Base-by-base conservation (phyloP, 2,797 vertebrate species). In the Rhincodon typus region DNA sequence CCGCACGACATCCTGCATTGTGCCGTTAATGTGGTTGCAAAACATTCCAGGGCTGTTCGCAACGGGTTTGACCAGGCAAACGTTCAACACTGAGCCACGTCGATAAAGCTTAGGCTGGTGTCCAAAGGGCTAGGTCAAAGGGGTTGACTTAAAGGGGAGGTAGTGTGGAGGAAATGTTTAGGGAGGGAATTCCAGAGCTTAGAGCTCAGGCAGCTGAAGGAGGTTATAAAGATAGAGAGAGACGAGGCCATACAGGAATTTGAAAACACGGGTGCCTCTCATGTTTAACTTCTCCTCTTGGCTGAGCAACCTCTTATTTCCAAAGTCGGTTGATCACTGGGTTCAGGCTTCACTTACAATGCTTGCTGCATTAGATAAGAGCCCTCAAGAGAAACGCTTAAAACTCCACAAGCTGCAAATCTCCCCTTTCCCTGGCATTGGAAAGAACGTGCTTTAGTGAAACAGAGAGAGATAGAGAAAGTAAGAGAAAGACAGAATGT, bases 401-500 rank as follows among this genome's bases (percentile, higher is more conserved):
- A 13, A 38, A n/a, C 34, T 79, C 34, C 34, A 4, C 0, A 15
- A n/a, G 13, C 17, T 82, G n/a, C n/a, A 1, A 82, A 19, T 42
- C 17, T 42, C 79, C 79, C 1, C 79, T 82, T 15, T 0, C 74
- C 38, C 38, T 38, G n/a, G 5, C 15, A 38, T 5, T 4, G 17
- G 17, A 8, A 46, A 84, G 5, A 84, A 84, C 0, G 3, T 84
- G 79, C 79, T 84, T 84, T 38, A 84, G 19, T 96, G 94, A 96
- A 96, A 96, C 94, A 62, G 72, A 96, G 95, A 50, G 95, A 84
- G 95, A 8, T 15, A 30, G 46, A 53, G 62, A 91, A 86, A 84
- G 7, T 15, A n/a, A 66, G 62, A 94, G 90, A 84, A 96, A 97
- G 96, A 96, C 96, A 96, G 97, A 96, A 96, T 95, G 96, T 96